Conservation (phyloP, 2,797 vertebrate genomes). For the Sebastes oblongus region DNA sequence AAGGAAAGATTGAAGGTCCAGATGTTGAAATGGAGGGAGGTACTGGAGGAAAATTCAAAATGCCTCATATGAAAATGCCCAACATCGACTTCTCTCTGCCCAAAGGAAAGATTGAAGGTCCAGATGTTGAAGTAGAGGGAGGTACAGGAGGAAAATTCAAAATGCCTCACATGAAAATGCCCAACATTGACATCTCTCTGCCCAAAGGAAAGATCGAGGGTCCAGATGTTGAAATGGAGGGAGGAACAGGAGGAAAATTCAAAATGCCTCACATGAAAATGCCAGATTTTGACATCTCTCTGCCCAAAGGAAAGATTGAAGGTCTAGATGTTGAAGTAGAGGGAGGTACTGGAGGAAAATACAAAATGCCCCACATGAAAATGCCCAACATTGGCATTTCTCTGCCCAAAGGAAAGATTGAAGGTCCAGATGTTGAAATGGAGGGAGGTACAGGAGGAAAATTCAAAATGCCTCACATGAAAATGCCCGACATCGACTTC, state of each 20-base stretch:
- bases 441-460: not conserved
- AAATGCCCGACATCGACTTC: accelerated
- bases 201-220: not conserved
- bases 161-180: too few species aligned
- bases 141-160: too few species aligned
- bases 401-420: not conserved
- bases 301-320: slow-evolving; percentile 55
- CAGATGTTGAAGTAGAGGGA: too few species aligned
- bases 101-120: too few species aligned
- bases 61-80: too few species aligned
- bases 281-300: slow-evolving; percentile 15
- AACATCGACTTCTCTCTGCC: too few species aligned
- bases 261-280: too few species aligned
- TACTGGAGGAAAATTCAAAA: too few species aligned
- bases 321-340: slow-evolving; percentile 7
- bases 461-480: not conserved
- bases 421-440: not conserved
- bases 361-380: slow-evolving; percentile 49
- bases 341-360: slow-evolving; percentile 21
- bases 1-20: too few species aligned
- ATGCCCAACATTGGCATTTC: accelerated
- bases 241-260: not conserved
- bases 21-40: too few species aligned
- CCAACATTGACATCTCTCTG: slow-evolving; percentile 9
- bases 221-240: not conserved